Evolutionary conservation across 2,888 invertebrate species (phyloP), one percentile per base, ranked within the genome.

Genomic region (Thecophora atra): DNA sequence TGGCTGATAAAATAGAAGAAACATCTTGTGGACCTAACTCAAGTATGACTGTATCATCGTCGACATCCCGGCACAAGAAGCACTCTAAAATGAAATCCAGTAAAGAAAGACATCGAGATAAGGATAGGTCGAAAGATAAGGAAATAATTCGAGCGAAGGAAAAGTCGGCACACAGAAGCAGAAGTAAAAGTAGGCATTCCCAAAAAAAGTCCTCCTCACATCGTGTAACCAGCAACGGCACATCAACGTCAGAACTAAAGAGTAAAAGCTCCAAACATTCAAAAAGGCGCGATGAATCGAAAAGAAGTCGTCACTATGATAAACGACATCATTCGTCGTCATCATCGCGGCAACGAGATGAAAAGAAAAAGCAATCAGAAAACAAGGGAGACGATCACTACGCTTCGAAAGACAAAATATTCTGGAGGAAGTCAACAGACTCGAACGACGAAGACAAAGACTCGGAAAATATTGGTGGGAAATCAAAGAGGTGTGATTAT

Each of bases 371-470:
- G 62, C 56, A 77, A 78, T 4, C 77, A 75, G 0, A 70, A 76
- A 17, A 51, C 17, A 62, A 70, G 19, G 69, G 73, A 71, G 94
- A 94, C 80, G 94, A 94, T 83, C 93, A 94, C 81, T 91, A 90
- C 72, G 90, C 91, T 78, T 87, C 90, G 6, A 91, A 91, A 51
- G 89, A 89, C 0, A 91, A 92, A 80, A 89, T 88, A 17, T 89
- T 90, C 69, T 89, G 89, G 76, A 89, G 94, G 8, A 88, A 94
- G 65, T 94, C 94, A 0, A 92, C 93, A 0, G 94, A 95, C 85
- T 94, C 94, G 0, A 94, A 93, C 78, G 94, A 93, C 82, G 94
- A 86, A 15, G 89, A 88, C 71, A 88, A 89, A 2, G 88, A 88
- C 0, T 78, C 79, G 0, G 78, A 79, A 3, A 72, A 74, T 19